phyloP scores from a whole-genome alignment of 1,140 invertebrate genomes.

The Platyscapa corneri region DNA sequence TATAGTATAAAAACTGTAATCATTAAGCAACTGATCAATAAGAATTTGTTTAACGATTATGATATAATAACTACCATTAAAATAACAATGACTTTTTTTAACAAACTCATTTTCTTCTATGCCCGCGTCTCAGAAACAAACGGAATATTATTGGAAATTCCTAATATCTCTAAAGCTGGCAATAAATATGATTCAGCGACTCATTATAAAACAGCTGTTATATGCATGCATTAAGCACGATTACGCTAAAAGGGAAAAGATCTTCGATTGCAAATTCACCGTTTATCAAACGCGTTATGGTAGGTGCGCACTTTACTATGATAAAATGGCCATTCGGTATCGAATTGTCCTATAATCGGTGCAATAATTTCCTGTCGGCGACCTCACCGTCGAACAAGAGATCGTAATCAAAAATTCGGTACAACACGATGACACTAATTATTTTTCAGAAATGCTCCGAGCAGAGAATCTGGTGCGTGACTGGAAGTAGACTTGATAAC shows the following conservation, averaged over 20 bases:
- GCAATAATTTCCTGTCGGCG: neutral
- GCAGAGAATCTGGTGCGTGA: neutral
- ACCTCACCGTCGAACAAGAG: neutral
- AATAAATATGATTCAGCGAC: neutral
- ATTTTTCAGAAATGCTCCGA: constrained; percentile 26
- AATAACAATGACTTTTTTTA: too few relatives aligned
- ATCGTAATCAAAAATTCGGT: neutral
- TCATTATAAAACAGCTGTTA: neutral
- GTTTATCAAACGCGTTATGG: neutral
- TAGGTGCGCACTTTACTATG: neutral
- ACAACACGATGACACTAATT: constrained; percentile 27
- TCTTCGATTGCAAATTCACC: neutral
- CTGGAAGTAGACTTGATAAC: constrained; percentile 13
- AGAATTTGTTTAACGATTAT: too few relatives aligned
- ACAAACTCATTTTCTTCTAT: too few relatives aligned
- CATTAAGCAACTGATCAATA: too few relatives aligned
- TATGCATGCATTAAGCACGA: neutral
- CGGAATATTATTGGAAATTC: neutral
- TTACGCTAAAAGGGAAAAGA: neutral
- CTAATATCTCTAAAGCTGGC: neutral
- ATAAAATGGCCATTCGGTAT: neutral
- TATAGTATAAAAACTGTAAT: too few relatives aligned
- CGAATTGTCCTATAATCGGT: neutral
- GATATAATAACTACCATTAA: too few relatives aligned
- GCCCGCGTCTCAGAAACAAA: neutral